These are phyloP conservation scores for Andrena flavipes DNA, from an alignment of 2,888 invertebrate genomes.

Conservation along the genomic window DNA sequence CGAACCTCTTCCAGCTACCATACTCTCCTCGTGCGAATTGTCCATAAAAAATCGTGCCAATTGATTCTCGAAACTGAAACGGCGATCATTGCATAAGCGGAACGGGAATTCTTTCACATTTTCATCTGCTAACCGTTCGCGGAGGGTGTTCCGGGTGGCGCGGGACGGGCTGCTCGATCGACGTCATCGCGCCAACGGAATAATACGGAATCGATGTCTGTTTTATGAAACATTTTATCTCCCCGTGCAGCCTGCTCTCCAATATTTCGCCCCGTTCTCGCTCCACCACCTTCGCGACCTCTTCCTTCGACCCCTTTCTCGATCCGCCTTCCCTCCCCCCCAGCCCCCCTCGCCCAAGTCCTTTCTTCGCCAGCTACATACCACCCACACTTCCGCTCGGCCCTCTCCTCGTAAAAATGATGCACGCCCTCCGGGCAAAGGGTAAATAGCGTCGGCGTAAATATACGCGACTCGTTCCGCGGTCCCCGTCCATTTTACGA, in stretches of 20 bases:
- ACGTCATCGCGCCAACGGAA: conserved; percentile 64
- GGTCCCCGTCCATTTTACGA: conserved; percentile 30
- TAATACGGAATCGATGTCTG: conserved; percentile 79
- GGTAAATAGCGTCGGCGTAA: conserved; percentile 74
- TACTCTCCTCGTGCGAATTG: no score
- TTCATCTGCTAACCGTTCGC: conserved; percentile 16
- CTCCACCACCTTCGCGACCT: conserved; percentile 30
- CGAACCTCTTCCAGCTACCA: no score
- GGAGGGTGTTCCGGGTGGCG: conserved; percentile 26
- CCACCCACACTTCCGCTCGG: conserved; percentile 22
- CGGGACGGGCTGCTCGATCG: conserved; percentile 47
- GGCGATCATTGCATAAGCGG: no score
- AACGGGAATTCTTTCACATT: neutral
- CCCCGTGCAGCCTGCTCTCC: conserved; percentile 73
- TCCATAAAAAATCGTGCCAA: no score
- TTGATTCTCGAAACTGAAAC: no score
- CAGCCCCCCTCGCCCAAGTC: neutral
- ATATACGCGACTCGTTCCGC: conserved; percentile 44
- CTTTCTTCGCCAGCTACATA: conserved; percentile 7
- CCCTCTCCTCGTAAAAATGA: conserved; percentile 75
- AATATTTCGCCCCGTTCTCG: conserved; percentile 76
- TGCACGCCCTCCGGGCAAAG: conserved; percentile 69
- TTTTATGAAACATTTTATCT: conserved; percentile 81
- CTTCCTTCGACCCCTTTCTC: conserved; percentile 38
- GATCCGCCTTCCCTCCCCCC: conserved; percentile 24